Base-by-base conservation (phyloP, 2,888 invertebrate species). In the Dyspetes luteomarginatus region DNA sequence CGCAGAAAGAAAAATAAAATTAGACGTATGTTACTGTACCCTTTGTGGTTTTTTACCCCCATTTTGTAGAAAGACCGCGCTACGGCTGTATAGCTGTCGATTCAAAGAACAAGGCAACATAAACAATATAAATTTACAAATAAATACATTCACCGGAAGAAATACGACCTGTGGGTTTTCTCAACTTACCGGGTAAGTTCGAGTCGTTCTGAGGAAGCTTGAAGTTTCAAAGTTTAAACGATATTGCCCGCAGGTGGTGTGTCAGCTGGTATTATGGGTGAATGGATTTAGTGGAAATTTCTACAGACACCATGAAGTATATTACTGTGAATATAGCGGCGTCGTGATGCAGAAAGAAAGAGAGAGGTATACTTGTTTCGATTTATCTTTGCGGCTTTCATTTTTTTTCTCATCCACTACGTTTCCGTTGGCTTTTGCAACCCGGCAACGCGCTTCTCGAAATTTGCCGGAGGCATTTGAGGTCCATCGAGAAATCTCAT, bases 401-500 rank as follows among this genome's bases (percentile, higher is more conserved):
- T 52, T 56, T 76, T 55, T 36, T 71, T 52, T 52, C 17, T 17
- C 7, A 55, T 17, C 24, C 72, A 3, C 28, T 43, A 28, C 45
- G 24, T 41, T 36, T 52, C 26, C 28, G 55, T 77, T 81, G 73
- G 48, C 64, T 73, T 62, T 52, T 64, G 64, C 60, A 74, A 73
- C 68, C 56, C 76, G 62, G 52, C 17, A 62, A 65, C 28, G 28
- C 69, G 56, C 62, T 68, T 73, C 77, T 64, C 24, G 30, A 68
- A 74, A 48, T 60, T 26, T 17, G 78, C 83, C 82, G 50, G 64
- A 41, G 78, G 81, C 81, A 36, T 72, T 36, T 28, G 36, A 45
- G 69, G 73, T 74, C 69, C 77, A 24, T 64, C 72, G 71, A 76
- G 78, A 80, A 82, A 81, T 82, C 78, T 81, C 81, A 81, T 82